Evolutionary conservation across 2,113 vertebrate genomes (phyloP), one percentile per base, ranked within the genome.

Genomic region (Pithys albifrons): DNA sequence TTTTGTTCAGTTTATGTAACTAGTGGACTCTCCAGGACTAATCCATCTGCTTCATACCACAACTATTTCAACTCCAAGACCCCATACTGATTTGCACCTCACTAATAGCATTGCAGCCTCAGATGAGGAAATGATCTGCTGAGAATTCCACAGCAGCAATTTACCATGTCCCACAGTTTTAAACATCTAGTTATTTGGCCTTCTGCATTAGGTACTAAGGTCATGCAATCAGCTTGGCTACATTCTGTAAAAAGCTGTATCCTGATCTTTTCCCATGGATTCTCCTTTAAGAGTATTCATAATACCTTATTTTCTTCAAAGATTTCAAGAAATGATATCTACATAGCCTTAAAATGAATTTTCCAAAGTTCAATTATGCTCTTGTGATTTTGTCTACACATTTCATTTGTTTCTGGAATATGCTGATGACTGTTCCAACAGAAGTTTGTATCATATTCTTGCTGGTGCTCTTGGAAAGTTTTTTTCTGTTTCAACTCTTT

Each of bases 1-100:
- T 14, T 37, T 58, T 12, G 19, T 46, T 24, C 41, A 41, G 28
- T 27, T 35, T 58, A 23, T 0, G 0, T 10, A 55, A 43, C 18
- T 41, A 62, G 49, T 4, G 31, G 12, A 62, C 29, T 25, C 33
- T 31, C 54, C 62, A n/a, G 10, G 27, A 86, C 33, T 11, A 78
- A n/a, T 3, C 5, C 29, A 58, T 29, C n/a, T 83, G 41, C 49
- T 86, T 54, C 37, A 19, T 4, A 12, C 5, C 51, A 79, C 41
- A 64, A 35, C 9, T 43, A 31, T 12, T 85, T 66, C 69, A 88
- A 24, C 51, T 86, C 51, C 43, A 83, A 33, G 15, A 70, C 31
- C 64, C 62, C 10, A 4, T 9, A 23, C 4, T 2, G 1, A 69
- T 54, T 46, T 71, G 37, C 14, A 54, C 6, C 39, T 74, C 46